Percentiles rank a stretch among this genome's conserved stretches.
Evolutionary conservation across 2,888 invertebrate genomes (phyloP).

Genomic region (Lymantria monacha): DNA sequence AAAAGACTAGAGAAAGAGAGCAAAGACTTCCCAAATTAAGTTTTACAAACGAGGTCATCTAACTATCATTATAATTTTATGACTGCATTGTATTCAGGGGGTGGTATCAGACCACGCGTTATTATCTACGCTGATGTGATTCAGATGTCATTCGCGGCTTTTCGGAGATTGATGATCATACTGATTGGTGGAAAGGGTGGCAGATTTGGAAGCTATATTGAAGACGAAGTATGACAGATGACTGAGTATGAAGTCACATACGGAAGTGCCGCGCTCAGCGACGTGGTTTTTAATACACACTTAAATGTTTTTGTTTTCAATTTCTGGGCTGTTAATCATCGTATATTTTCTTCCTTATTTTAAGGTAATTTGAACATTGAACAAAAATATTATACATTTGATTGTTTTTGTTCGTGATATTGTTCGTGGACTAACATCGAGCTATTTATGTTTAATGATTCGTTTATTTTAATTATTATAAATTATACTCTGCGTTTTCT

Average conservation of each 20-base stretch:
- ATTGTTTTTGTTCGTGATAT: too few species aligned
- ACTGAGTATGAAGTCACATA: not conserved
- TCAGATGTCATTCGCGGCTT: slow-evolving; percentile 28
- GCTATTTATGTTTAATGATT: too few species aligned
- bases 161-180: slow-evolving; percentile 28
- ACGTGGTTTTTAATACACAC: not conserved
- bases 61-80: slow-evolving; percentile 29
- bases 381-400: not conserved
- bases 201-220: not conserved
- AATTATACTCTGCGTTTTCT: too few species aligned
- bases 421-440: too few species aligned
- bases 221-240: slow-evolving; percentile 20
- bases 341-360: not conserved
- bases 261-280: not conserved
- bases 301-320: not conserved
- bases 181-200: slow-evolving; percentile 16
- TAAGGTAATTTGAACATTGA: not conserved
- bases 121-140: slow-evolving; percentile 20
- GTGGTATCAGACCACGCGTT: slow-evolving; percentile 13
- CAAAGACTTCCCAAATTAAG: too few species aligned
- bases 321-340: not conserved
- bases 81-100: slow-evolving; percentile 13
- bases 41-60: slow-evolving; percentile 1
- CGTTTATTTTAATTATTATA: too few species aligned
- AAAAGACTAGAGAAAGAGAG: too few species aligned